These are phyloP conservation scores for Eulacestoma nigropectus DNA, from an alignment of 2,113 vertebrate species.

Conservation along the genomic window DNA sequence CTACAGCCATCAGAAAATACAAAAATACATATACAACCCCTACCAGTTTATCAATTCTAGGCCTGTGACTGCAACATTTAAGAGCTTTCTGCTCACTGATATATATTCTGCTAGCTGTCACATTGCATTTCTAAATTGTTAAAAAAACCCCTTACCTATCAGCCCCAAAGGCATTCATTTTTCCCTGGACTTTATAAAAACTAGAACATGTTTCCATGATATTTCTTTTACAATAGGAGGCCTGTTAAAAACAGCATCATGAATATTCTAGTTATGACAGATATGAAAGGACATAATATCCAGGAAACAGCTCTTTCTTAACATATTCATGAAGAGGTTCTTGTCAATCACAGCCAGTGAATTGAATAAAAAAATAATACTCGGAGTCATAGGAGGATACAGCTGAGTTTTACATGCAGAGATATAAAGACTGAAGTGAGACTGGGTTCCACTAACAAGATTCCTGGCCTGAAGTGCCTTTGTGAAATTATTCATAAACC, in stretches of 20 bases:
- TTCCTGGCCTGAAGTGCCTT: conserved; percentile 41
- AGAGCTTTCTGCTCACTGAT: conserved; percentile 41
- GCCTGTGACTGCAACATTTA: background rate
- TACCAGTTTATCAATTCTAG: background rate
- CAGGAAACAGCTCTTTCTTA: conserved; percentile 35
- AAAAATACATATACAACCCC: background rate
- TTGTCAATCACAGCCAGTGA: conserved; percentile 61
- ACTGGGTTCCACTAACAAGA: conserved; percentile 23
- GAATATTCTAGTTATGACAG: conserved; percentile 67
- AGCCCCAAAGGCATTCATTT: conserved; percentile 39
- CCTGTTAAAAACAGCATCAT: conserved; percentile 62
- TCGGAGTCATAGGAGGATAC: background rate
- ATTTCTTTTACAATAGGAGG: conserved; percentile 47
- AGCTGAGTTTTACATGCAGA: conserved; percentile 44
- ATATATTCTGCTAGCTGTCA: conserved; percentile 61
- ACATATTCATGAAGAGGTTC: conserved; percentile 53
- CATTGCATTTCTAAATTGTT: conserved; percentile 51
- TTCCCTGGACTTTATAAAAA: conserved; percentile 56
- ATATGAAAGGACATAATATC: conserved; percentile 68
- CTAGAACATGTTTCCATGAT: conserved; percentile 23
- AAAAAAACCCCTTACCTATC: conserved; percentile 11
- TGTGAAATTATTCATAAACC: conserved; percentile 54
- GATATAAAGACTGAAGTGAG: conserved; percentile 49
- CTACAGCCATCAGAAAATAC: background rate
- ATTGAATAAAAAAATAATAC: conserved; percentile 57